These are phyloP conservation scores for Hylaeus volcanicus DNA, from an alignment of 1,140 invertebrate species.

Conservation along the genomic window DNA sequence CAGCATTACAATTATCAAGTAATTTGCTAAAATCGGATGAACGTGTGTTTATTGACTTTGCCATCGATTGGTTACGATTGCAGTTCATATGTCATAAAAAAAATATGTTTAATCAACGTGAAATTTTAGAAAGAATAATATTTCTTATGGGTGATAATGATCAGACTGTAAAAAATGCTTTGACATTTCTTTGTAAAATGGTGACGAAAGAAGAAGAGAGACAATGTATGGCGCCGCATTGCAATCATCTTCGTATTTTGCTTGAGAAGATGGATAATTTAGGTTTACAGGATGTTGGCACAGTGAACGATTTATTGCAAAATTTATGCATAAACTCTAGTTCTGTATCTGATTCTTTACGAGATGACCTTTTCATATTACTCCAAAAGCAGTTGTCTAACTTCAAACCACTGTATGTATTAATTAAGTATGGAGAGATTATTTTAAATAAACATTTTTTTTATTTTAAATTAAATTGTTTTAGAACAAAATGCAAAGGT, in stretches of 20 bases:
- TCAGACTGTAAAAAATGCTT: conserved; percentile 72
- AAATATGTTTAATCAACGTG: conserved; percentile 70
- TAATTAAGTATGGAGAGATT: conserved; percentile 22
- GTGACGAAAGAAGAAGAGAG: conserved; percentile 65
- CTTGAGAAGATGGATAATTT: conserved; percentile 83
- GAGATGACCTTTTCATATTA: conserved; percentile 83
- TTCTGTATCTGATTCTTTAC: conserved; percentile 77
- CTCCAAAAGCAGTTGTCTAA: conserved; percentile 84
- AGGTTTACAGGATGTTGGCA: conserved; percentile 81
- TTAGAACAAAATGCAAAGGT: conserved; percentile 77
- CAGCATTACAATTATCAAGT: conserved; percentile 68
- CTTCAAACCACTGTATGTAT: conserved; percentile 76
- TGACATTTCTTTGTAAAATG: conserved; percentile 73
- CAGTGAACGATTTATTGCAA: conserved; percentile 82
- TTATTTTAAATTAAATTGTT: conserved; percentile 34
- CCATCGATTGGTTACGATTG: conserved; percentile 73
- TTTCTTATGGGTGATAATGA: conserved; percentile 74
- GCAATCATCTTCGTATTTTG: conserved; percentile 77
- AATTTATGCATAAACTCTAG: conserved; percentile 79
- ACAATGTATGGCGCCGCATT: conserved; percentile 74
- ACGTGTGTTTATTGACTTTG: conserved; percentile 70
- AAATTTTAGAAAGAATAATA: conserved; percentile 73
- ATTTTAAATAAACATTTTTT: not conserved
- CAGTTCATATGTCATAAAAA: conserved; percentile 72
- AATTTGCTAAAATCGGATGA: conserved; percentile 73